Evolutionary conservation across 2,888 invertebrate genomes (phyloP).

Genomic region (Priocnemis perturbator): DNA sequence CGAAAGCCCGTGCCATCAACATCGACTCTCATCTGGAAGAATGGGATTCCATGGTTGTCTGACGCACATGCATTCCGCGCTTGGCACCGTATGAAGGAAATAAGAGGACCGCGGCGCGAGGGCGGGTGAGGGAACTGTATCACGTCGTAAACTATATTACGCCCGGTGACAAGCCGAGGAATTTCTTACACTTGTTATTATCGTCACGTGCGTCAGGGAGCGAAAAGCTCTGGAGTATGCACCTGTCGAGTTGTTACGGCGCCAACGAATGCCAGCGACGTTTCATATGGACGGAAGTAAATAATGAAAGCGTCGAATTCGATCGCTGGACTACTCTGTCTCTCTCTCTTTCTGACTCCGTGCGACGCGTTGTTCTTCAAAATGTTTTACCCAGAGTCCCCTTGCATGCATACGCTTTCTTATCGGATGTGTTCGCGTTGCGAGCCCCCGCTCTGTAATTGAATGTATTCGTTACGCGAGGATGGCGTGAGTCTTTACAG

Average conservation of each 20-base stretch:
- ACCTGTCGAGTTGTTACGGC: neutral
- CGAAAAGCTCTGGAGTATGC: conserved; percentile 2
- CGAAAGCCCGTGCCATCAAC: conserved; percentile 44
- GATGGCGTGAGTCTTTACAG: too few relatives aligned
- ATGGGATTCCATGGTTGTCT: conserved; percentile 23
- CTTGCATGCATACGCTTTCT: too few relatives aligned
- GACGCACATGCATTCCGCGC: neutral
- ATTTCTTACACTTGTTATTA: conserved; percentile 26
- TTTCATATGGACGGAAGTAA: neutral
- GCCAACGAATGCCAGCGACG: neutral
- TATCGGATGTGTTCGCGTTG: too few relatives aligned
- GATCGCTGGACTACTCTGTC: too few relatives aligned
- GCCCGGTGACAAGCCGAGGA: neutral
- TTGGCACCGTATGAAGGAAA: neutral
- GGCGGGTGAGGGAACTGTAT: too few relatives aligned
- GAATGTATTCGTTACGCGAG: too few relatives aligned
- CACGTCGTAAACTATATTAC: conserved; percentile 7
- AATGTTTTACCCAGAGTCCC: neutral
- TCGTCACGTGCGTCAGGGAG: conserved; percentile 23
- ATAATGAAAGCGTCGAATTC: conserved; percentile 5
- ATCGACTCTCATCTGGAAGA: conserved; percentile 43
- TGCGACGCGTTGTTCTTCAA: neutral
- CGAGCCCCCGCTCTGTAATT: too few relatives aligned
- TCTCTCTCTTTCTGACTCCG: neutral
- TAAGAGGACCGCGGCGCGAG: neutral